These are phyloP conservation scores for Anorthoa munda DNA, from an alignment of 2,888 invertebrate species.

Conservation along the genomic window DNA sequence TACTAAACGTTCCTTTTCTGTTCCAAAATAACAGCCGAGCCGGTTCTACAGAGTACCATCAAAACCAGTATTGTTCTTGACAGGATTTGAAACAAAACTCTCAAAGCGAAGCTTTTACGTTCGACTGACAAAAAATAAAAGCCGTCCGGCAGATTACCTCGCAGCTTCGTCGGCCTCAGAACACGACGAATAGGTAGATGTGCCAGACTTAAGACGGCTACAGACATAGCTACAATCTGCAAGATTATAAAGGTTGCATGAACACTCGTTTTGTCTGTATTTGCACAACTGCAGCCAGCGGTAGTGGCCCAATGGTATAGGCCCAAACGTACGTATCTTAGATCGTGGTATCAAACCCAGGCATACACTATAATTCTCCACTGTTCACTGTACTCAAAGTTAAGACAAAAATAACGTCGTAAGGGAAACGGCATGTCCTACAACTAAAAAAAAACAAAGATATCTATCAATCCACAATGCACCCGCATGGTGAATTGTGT, in stretches of 20 bases:
- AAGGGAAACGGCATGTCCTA: no score
- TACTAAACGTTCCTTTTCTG: neutral
- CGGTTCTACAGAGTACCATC: conserved; percentile 9
- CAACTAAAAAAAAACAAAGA: no score
- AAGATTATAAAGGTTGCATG: neutral
- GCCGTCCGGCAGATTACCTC: conserved; percentile 57
- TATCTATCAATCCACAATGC: no score
- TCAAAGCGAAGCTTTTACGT: conserved; percentile 59
- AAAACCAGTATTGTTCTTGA: conserved; percentile 50
- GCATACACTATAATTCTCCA: no score
- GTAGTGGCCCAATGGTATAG: no score
- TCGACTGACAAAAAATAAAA: conserved; percentile 67
- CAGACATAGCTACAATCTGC: neutral
- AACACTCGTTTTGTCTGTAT: neutral
- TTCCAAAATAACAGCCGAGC: neutral
- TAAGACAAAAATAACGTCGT: no score
- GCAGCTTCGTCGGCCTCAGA: conserved; percentile 21
- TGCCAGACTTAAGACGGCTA: conserved; percentile 7
- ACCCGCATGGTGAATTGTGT: no score
- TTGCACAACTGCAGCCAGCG: no score
- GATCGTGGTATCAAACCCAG: no score
- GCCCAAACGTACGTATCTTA: no score
- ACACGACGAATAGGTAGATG: conserved; percentile 34
- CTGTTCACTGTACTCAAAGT: no score
- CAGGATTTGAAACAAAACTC: conserved; percentile 58